A percentile compares a stretch with the other conserved stretches of the same genome.
These are phyloP conservation scores for Lycopodina hypogea DNA, from an alignment of 37 sponge, comb jelly and placozoan species.

Conservation along the genomic window DNA sequence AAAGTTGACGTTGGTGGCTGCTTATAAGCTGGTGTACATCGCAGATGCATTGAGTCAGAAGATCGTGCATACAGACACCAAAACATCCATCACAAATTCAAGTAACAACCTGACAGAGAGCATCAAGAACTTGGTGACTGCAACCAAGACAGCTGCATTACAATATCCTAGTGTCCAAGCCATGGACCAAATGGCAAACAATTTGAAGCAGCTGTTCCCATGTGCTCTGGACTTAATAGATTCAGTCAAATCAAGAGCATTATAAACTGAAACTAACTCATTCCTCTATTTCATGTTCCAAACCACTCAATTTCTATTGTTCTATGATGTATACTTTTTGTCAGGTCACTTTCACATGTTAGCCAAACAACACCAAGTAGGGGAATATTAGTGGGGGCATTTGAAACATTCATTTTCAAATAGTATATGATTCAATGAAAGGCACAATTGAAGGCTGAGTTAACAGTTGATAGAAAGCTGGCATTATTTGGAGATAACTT, in stretches of 20 bases:
- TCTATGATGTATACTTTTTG: neutral
- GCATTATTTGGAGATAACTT: too few relatives aligned
- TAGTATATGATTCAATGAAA: too few relatives aligned
- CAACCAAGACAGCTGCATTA: conserved; percentile 74
- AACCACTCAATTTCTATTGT: neutral
- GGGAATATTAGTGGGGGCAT: too few relatives aligned
- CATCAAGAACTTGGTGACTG: conserved; percentile 67
- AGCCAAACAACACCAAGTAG: too few relatives aligned
- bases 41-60: conserved; percentile 80
- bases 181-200: conserved; percentile 49
- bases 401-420: too few relatives aligned
- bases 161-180: conserved; percentile 73
- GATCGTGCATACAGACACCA: conserved; percentile 66
- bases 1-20: conserved; percentile 65
- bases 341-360: too few relatives aligned
- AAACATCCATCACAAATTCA: conserved; percentile 33
- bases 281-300: neutral
- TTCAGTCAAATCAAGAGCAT: conserved; percentile 30
- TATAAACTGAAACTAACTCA: neutral
- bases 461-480: too few relatives aligned
- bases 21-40: conserved; percentile 81
- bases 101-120: conserved; percentile 70
- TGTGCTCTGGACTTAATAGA: conserved; percentile 48
- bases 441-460: too few relatives aligned
- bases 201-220: conserved; percentile 51